Evolutionary conservation across 2,888 invertebrate genomes (phyloP).

Genomic region (Sturmia bella): DNA sequence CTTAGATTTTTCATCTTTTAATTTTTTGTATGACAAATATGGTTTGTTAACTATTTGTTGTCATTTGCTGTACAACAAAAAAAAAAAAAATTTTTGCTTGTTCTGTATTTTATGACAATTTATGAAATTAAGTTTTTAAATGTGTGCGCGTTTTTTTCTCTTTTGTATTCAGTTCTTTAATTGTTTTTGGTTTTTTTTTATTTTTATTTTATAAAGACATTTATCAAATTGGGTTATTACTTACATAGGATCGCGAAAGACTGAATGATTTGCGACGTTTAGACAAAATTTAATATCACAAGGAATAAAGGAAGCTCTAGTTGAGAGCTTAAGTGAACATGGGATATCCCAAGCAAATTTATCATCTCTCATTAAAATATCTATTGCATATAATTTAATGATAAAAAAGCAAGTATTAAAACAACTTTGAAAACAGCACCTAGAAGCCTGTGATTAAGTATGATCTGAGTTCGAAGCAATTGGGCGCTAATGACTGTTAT

Average conservation of each 20-base stretch:
- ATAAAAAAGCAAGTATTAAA: too few species aligned
- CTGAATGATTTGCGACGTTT: background rate
- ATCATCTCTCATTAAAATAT: too few species aligned
- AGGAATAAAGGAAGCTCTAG: too few species aligned
- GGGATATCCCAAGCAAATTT: too few species aligned
- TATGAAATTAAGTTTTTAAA: conserved; percentile 33
- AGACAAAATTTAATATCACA: too few species aligned
- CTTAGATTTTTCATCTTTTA: conserved; percentile 21
- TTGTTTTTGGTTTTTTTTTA: conserved; percentile 4
- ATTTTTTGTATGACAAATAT: conserved; percentile 53
- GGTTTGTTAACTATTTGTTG: conserved; percentile 58
- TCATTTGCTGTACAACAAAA: conserved; percentile 6
- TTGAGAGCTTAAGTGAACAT: too few species aligned
- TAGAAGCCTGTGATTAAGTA: too few species aligned
- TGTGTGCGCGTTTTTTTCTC: background rate
- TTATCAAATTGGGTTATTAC: conserved; percentile 32
- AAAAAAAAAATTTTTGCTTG: conserved; percentile 22
- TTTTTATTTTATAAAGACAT: conserved; percentile 17
- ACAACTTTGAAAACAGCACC: too few species aligned
- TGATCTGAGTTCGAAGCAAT: too few species aligned
- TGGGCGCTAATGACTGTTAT: too few species aligned
- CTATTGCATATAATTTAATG: too few species aligned
- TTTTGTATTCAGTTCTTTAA: background rate
- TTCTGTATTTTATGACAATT: conserved; percentile 31
- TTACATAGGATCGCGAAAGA: background rate